phyloP scores from a whole-genome alignment of 1,140 invertebrate genomes.

The Calliopsis andreniformis region DNA sequence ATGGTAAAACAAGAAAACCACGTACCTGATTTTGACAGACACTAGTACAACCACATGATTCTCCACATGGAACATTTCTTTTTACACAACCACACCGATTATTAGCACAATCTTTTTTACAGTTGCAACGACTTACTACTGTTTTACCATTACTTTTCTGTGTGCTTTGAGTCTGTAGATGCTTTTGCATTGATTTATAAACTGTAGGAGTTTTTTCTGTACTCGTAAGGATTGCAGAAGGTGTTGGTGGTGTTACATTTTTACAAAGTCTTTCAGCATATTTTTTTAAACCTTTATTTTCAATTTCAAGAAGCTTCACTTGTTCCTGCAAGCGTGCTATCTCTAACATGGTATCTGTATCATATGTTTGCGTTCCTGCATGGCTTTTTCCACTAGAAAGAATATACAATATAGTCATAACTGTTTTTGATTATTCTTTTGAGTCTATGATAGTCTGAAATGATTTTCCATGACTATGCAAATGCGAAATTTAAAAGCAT shows the following conservation, averaged over 20 bases:
- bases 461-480: too few species aligned
- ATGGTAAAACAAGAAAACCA: neutral
- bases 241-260: neutral
- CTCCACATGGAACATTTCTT: constrained; percentile 48
- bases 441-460: too few species aligned
- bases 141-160: neutral
- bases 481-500: too few species aligned
- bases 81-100: constrained; percentile 69
- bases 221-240: neutral
- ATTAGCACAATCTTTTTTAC: constrained; percentile 60
- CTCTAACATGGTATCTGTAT: constrained; percentile 7
- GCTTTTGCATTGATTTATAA: too few species aligned
- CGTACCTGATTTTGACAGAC: constrained; percentile 68
- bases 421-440: too few species aligned
- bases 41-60: constrained; percentile 60
- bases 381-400: constrained; percentile 16
- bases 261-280: neutral
- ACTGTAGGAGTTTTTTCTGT: neutral
- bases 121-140: constrained; percentile 48
- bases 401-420: too few species aligned
- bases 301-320: constrained; percentile 48
- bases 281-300: constrained; percentile 43
- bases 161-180: neutral
- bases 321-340: constrained; percentile 55
- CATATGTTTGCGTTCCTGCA: constrained; percentile 20